Evolutionary conservation across 2,888 invertebrate species (phyloP), one percentile per base, ranked within the genome.

Genomic region (Terebella lapidaria): DNA sequence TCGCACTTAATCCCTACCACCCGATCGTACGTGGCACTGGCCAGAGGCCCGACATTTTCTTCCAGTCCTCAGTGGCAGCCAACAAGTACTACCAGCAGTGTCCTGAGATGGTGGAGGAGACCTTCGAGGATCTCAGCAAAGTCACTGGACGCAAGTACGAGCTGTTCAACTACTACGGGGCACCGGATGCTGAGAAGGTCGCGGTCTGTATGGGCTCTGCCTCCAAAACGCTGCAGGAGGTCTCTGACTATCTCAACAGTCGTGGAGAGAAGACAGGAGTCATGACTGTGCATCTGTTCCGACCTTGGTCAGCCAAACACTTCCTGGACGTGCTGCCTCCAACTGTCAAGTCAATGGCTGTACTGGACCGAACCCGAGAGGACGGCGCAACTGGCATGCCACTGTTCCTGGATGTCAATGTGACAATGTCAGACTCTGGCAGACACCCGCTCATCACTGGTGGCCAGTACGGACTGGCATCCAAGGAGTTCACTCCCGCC

Each of bases 401-500:
- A 10, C 62, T 67, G 49, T 67, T 65, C 58, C 60, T 68, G 25
- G 68, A 67, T 30, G 67, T 67, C 25, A 67, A 63, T 28, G 68
- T 67, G 5, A 42, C 68, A 28, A 59, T 65, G 58, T 60, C 60
- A 2, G 63, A 68, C 22, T 29, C 56, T 25, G 51, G 47, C 2
- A 35, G 47, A 20, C 56, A 28, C n/a, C 49, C 59, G 10, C 54
- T 67, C 30, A 58, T 67, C 49, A 65, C 63, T 45, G 66, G 66
- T 27, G 66, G 58, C 0, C 60, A 60, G 54, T 67, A 67, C 42
- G 67, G 67, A 20, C 58, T 67, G 18, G 67, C 67, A 29, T 63
- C 63, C n/a, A 67, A 67, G 58, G 67, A 67, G 57, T 67, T 67
- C 61, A 67, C 67, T 3, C 67, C 67, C n/a, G 64, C 65, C 28